These are phyloP conservation scores for Octomys mimax DNA, from an alignment of 2,797 vertebrate species.

Conservation along the genomic window DNA sequence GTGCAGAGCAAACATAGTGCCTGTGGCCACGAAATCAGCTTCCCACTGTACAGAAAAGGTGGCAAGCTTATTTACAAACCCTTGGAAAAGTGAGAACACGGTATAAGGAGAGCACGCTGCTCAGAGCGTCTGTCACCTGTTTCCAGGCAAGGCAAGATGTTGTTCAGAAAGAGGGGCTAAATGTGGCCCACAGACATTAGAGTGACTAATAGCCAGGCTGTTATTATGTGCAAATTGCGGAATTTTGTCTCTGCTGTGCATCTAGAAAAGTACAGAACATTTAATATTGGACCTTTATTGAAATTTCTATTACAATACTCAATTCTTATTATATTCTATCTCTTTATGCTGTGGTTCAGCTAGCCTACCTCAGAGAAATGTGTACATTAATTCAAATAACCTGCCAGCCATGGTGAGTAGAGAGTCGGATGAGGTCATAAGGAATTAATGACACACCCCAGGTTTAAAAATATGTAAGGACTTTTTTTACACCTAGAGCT, in stretches of 20 bases:
- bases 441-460: not conserved
- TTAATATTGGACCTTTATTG: not conserved
- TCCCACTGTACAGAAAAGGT: not conserved
- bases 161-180: not conserved
- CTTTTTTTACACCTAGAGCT: slow-evolving; percentile 20
- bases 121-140: not conserved
- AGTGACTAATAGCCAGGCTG: not conserved
- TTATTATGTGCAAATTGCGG: not conserved
- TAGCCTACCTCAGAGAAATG: not conserved
- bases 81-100: not conserved
- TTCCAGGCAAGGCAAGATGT: not conserved
- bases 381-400: not conserved
- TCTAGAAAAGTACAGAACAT: not conserved
- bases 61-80: not conserved
- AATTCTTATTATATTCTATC: slow-evolving; percentile 3
- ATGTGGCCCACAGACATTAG: not conserved
- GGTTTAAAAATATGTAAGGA: not conserved
- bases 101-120: not conserved
- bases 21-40: not conserved
- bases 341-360: not conserved
- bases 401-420: not conserved
- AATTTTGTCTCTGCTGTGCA: not conserved
- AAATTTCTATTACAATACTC: not conserved
- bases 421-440: not conserved
- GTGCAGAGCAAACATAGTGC: not conserved